Evolutionary conservation across 2,113 vertebrate genomes (phyloP).

Genomic region (Glaucomys volans): DNA sequence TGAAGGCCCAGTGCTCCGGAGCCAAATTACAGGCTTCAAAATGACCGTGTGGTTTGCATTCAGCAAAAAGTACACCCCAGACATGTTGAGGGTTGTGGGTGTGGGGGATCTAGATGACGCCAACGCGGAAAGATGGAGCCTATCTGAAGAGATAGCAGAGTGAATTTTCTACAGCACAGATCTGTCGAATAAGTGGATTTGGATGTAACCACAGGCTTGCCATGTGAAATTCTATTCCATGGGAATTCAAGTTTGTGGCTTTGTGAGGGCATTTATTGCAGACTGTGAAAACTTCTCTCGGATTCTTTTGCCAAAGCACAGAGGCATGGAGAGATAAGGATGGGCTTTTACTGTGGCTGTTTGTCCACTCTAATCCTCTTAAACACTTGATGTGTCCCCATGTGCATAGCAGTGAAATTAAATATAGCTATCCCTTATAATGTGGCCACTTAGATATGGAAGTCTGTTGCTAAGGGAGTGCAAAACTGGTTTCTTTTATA

Average conservation of each 20-base stretch:
- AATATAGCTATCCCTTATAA: neutral
- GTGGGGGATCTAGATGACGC: constrained; percentile 19
- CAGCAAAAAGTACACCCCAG: constrained; percentile 1
- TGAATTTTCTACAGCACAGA: constrained; percentile 17
- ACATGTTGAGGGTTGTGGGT: neutral
- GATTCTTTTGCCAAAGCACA: constrained; percentile 48
- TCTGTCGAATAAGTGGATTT: constrained; percentile 45
- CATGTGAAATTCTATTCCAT: constrained; percentile 48
- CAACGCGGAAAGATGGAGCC: neutral
- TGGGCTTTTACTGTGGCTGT: neutral
- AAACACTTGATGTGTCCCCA: neutral
- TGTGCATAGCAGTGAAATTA: neutral
- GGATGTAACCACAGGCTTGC: constrained; percentile 55
- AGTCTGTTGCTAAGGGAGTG: neutral
- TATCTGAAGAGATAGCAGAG: neutral
- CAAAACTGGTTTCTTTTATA: neutral
- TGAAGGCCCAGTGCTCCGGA: neutral
- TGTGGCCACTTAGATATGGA: neutral
- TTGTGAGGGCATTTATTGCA: constrained; percentile 45
- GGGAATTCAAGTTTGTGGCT: constrained; percentile 69
- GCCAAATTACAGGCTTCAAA: neutral
- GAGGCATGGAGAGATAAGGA: neutral
- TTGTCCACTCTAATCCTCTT: constrained; percentile 47
- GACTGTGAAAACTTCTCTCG: constrained; percentile 22
- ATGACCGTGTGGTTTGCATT: neutral